Evolutionary conservation across 2,888 invertebrate genomes (phyloP).

Genomic region (Corbicula japonica): DNA sequence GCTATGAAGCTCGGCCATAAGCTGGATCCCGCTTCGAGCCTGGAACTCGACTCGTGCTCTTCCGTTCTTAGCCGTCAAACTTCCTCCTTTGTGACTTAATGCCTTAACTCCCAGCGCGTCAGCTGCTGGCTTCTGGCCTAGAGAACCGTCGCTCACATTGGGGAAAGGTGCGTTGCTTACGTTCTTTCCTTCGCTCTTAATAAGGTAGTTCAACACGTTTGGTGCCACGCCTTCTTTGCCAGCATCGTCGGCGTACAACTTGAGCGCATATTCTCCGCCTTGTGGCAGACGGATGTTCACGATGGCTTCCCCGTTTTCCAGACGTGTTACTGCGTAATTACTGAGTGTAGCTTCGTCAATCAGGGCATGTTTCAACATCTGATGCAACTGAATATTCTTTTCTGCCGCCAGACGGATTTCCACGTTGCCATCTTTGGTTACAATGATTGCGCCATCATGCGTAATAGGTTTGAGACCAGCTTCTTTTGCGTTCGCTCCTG

Average conservation of each 20-base stretch:
- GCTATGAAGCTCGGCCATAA: conserved; percentile 82
- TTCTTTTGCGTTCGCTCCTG: conserved; percentile 78
- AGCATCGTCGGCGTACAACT: conserved; percentile 82
- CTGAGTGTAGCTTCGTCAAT: conserved; percentile 81
- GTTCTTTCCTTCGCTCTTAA: conserved; percentile 75
- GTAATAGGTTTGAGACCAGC: conserved; percentile 80
- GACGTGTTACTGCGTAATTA: conserved; percentile 79
- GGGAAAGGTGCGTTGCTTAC: conserved; percentile 79
- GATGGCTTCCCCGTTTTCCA: conserved; percentile 79
- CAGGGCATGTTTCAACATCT: conserved; percentile 80
- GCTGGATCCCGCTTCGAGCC: conserved; percentile 76
- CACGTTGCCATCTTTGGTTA: conserved; percentile 81
- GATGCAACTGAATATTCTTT: conserved; percentile 77
- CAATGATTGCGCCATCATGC: conserved; percentile 81
- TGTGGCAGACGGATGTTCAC: conserved; percentile 82
- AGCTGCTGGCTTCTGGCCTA: conserved; percentile 74
- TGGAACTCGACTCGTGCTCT: conserved; percentile 75
- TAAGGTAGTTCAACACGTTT: conserved; percentile 85
- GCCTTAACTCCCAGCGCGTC: conserved; percentile 77
- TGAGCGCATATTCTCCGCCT: conserved; percentile 82
- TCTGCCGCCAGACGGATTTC: conserved; percentile 81
- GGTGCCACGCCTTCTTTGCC: conserved; percentile 79
- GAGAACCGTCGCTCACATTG: conserved; percentile 77
- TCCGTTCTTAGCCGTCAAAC: conserved; percentile 75
- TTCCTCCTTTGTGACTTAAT: conserved; percentile 73